phyloP scores from a whole-genome alignment of 2,113 vertebrate species.

The Lepus europaeus region DNA sequence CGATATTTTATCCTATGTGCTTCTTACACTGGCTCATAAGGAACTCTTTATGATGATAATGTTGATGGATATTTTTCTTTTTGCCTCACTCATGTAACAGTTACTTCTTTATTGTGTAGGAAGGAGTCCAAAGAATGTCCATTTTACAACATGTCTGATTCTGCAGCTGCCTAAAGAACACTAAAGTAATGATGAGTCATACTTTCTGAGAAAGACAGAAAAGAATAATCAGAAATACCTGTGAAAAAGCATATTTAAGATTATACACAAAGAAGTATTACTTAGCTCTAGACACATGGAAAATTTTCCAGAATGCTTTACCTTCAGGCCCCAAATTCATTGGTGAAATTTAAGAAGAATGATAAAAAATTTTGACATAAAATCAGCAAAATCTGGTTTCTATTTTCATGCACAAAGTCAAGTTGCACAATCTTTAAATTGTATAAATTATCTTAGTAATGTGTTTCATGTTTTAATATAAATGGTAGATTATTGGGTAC shows the following conservation, averaged over 20 bases:
- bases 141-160: conserved; percentile 5
- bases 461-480: conserved; percentile 28
- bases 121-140: not conserved
- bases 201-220: conserved; percentile 41
- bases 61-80: not conserved
- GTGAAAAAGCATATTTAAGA: conserved; percentile 36
- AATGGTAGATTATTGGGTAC: not conserved
- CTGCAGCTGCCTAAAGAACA: not conserved
- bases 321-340: not conserved
- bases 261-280: not conserved
- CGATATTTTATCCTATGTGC: not conserved
- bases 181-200: conserved; percentile 32
- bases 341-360: not conserved
- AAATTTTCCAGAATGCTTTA: conserved; percentile 7
- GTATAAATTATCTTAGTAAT: not conserved
- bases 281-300: not conserved
- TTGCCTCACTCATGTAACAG: not conserved
- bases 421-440: not conserved
- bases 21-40: not conserved
- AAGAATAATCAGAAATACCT: conserved; percentile 29
- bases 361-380: not conserved
- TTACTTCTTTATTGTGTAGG: not conserved
- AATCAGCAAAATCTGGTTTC: not conserved
- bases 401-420: not conserved
- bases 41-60: not conserved